phyloP scores from a whole-genome alignment of 53 echinoderm and acorn worm species.

The Temnopleurus reevesii region DNA sequence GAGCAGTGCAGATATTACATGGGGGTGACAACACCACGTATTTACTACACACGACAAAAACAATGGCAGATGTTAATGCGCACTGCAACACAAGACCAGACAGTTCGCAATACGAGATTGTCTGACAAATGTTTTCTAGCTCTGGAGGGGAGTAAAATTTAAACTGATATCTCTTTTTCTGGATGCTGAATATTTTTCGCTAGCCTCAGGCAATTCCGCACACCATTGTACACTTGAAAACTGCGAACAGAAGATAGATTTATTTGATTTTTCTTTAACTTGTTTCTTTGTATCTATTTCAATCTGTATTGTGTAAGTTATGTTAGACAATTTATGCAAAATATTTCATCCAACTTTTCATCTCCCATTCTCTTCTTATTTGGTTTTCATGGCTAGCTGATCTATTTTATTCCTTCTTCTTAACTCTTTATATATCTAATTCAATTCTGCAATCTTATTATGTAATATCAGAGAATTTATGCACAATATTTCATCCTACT shows the following conservation, averaged over 20 bases:
- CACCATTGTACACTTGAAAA: not conserved
- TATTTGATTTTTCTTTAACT: no score
- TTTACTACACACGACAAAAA: conserved; percentile 54
- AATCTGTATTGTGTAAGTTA: no score
- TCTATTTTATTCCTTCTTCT: no score
- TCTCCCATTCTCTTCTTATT: no score
- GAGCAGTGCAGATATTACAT: conserved; percentile 60
- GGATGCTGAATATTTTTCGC: not conserved
- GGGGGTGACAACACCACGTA: conserved; percentile 40
- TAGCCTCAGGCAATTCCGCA: not conserved
- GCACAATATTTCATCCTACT: no score
- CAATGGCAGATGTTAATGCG: conserved; percentile 56
- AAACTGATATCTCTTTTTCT: not conserved
- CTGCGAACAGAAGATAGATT: not conserved
- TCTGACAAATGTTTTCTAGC: not conserved
- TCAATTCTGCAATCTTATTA: no score
- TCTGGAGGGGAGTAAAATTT: not conserved
- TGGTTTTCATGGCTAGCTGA: no score
- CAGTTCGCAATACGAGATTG: not conserved
- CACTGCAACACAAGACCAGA: not conserved
- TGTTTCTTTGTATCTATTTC: no score
- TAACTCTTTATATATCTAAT: no score
- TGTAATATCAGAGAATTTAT: no score
- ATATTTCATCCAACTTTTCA: no score
- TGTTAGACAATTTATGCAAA: no score